Percentiles rank a stretch among this genome's conserved stretches.
These are phyloP conservation scores for Idaea dimidiata DNA, from an alignment of 2,888 invertebrate genomes.

Conservation along the genomic window DNA sequence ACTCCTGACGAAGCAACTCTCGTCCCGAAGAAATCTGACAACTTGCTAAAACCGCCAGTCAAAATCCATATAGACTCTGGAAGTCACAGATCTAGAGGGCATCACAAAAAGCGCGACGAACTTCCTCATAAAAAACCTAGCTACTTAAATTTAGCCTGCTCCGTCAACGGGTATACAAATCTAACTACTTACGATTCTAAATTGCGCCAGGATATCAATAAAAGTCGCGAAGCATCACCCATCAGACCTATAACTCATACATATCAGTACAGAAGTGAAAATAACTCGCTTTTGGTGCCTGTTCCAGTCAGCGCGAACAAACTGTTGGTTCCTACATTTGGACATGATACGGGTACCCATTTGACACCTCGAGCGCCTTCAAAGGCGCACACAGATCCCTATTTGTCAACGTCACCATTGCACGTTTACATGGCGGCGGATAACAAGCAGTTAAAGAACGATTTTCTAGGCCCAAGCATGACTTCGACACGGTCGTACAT, in stretches of 20 bases:
- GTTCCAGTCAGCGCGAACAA: constrained; percentile 76
- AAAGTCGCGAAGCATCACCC: constrained; percentile 86
- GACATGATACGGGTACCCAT: constrained; percentile 71
- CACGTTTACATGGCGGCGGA: constrained; percentile 75
- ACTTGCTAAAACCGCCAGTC: constrained; percentile 67
- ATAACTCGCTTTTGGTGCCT: constrained; percentile 68
- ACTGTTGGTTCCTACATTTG: constrained; percentile 78
- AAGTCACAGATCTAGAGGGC: constrained; percentile 64
- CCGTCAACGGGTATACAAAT: constrained; percentile 94
- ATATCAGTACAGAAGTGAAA: constrained; percentile 70
- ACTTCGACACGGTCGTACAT: constrained; percentile 68
- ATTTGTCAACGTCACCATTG: constrained; percentile 62
- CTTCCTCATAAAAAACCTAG: constrained; percentile 87
- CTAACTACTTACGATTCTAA: constrained; percentile 93
- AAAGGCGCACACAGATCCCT: constrained; percentile 76
- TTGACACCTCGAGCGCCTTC: constrained; percentile 75
- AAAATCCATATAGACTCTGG: constrained; percentile 62
- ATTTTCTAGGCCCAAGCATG: constrained; percentile 73
- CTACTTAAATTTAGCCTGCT: constrained; percentile 93
- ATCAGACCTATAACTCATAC: constrained; percentile 82
- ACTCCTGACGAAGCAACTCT: constrained; percentile 55
- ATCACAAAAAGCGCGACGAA: constrained; percentile 68
- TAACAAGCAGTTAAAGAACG: constrained; percentile 74
- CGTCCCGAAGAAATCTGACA: constrained; percentile 56
- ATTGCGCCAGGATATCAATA: constrained; percentile 86